These are phyloP conservation scores for Daubentonia madagascariensis DNA, from an alignment of 2,113 vertebrate genomes.

Conservation along the genomic window DNA sequence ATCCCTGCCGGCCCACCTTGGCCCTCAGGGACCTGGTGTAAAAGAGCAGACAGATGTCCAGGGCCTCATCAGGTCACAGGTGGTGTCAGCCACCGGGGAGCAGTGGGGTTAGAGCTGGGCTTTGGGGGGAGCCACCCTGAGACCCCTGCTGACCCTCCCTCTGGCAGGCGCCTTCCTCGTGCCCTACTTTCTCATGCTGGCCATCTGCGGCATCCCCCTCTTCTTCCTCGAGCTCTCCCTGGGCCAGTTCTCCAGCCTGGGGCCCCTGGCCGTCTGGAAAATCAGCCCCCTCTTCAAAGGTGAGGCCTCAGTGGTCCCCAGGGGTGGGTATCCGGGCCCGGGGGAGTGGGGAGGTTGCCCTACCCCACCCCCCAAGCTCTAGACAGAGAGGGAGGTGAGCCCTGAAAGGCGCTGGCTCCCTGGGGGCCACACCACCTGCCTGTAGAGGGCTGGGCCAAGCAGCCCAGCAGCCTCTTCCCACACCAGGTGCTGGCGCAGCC, in stretches of 20 bases:
- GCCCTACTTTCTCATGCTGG: conserved; percentile 89
- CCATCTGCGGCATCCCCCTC: conserved; percentile 88
- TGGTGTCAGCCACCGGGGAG: background rate
- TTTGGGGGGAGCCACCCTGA: background rate
- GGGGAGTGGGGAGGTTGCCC: background rate
- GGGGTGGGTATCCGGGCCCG: background rate
- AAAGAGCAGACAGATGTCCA: background rate
- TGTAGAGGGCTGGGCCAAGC: background rate
- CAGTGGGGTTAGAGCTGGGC: background rate
- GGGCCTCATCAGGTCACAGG: background rate
- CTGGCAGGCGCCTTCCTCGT: conserved; percentile 85
- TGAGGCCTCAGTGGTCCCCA: conserved; percentile 31
- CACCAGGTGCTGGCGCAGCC: conserved; percentile 86
- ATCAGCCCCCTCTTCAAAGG: conserved; percentile 91
- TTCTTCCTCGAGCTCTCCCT: conserved; percentile 89
- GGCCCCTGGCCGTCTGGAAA: conserved; percentile 87
- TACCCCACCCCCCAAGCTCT: background rate
- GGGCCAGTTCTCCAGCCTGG: conserved; percentile 89
- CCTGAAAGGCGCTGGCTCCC: background rate
- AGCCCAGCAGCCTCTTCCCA: conserved; percentile 8
- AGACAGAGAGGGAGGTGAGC: background rate
- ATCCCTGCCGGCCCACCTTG: background rate
- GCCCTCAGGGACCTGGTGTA: background rate
- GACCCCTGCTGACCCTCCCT: background rate
- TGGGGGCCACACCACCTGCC: background rate